phyloP scores from a whole-genome alignment of 2,888 invertebrate genomes.

The Hermaeophaga mercurialis region DNA sequence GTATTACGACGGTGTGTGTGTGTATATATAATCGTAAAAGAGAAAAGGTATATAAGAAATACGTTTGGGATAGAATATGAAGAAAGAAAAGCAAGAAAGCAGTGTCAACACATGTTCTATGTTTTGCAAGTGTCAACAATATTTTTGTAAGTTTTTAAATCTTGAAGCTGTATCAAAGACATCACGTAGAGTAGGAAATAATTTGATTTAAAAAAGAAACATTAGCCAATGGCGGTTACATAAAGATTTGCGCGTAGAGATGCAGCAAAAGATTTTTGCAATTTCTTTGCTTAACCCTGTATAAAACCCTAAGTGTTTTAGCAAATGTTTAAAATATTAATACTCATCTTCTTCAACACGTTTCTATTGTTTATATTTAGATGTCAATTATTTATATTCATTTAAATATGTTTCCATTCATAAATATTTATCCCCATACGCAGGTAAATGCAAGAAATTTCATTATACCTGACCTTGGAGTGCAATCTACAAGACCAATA shows the following conservation, averaged over 20 bases:
- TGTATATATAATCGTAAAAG: constrained; percentile 12
- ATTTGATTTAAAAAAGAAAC: no score
- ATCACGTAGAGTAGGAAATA: no score
- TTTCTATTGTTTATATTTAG: constrained; percentile 5
- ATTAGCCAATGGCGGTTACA: no score
- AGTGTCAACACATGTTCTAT: constrained; percentile 30
- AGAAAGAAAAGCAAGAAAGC: constrained; percentile 20
- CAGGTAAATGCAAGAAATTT: constrained; percentile 42
- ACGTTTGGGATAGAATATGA: constrained; percentile 1
- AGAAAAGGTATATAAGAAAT: constrained; percentile 17
- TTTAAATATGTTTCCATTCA: constrained; percentile 39
- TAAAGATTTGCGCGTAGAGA: no score
- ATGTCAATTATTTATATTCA: constrained; percentile 31
- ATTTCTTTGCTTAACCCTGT: no score
- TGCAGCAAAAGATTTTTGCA: no score
- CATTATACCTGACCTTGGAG: constrained; percentile 42
- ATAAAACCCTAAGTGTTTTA: no score
- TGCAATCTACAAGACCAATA: constrained; percentile 42
- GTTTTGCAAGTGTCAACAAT: no score
- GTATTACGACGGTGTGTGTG: not conserved
- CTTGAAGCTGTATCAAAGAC: no score
- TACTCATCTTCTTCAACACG: not conserved
- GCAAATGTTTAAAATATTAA: not conserved
- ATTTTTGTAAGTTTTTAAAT: no score
- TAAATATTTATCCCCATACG: constrained; percentile 42